These are phyloP conservation scores for Drosophila athabasca DNA, from an alignment of 1,140 invertebrate genomes.

Conservation along the genomic window DNA sequence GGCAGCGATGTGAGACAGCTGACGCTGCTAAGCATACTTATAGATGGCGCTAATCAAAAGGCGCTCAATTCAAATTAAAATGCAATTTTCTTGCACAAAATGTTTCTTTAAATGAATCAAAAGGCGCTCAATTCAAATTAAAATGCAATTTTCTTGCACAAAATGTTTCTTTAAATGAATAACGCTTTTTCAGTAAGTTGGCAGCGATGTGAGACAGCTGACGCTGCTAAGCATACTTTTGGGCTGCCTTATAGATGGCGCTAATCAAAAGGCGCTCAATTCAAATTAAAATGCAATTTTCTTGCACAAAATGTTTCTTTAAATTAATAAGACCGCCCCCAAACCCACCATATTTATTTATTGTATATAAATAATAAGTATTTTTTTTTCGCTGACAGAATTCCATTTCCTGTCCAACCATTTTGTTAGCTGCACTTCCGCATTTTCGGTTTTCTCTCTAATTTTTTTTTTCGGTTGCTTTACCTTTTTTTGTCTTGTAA, in stretches of 20 bases:
- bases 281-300: not conserved
- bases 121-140: too few species aligned
- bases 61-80: not conserved
- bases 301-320: not conserved
- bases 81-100: not conserved
- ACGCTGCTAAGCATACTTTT: constrained; percentile 20
- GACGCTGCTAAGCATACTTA: constrained; percentile 10
- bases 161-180: too few species aligned
- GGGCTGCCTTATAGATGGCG: constrained; percentile 3
- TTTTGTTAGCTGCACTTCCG: constrained; percentile 56
- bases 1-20: too few species aligned
- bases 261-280: not conserved
- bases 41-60: not conserved
- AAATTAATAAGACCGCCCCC: not conserved
- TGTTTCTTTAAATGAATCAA: not conserved
- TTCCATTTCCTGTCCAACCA: constrained; percentile 42
- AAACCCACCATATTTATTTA: constrained; percentile 3
- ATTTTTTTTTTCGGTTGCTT: constrained; percentile 12
- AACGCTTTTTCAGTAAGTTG: too few species aligned
- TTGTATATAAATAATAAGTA: constrained; percentile 26
- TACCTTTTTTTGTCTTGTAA: constrained; percentile 47
- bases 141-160: too few species aligned
- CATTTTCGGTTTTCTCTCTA: not conserved
- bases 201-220: too few species aligned
- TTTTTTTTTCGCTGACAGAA: constrained; percentile 30